A percentile compares a stretch with the other conserved stretches of the same genome.
These are phyloP conservation scores for Ceratina calcarata DNA, from an alignment of 1,140 invertebrate species.

Conservation along the genomic window DNA sequence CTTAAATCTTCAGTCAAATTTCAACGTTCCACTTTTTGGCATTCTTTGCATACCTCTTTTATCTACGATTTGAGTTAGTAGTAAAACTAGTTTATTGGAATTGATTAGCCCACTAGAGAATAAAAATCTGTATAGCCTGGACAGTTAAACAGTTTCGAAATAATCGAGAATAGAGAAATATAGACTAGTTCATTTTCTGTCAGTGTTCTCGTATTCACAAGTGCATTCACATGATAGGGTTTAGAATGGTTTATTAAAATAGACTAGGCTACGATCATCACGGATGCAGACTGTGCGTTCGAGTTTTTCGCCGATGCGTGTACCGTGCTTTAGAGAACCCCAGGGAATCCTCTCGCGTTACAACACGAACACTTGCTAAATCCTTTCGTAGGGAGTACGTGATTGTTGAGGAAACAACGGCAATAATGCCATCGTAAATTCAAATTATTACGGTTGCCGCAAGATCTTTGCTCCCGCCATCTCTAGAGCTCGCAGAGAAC, in stretches of 20 bases:
- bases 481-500: neutral
- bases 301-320: neutral
- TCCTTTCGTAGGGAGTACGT: slow-evolving; percentile 37
- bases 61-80: neutral
- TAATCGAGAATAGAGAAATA: neutral
- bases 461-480: slow-evolving; percentile 23
- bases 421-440: slow-evolving; percentile 49
- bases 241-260: slow-evolving; percentile 37
- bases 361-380: slow-evolving; percentile 38
- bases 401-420: slow-evolving; percentile 42
- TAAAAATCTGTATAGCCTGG: too few species aligned
- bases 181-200: neutral
- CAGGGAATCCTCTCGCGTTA: slow-evolving; percentile 6
- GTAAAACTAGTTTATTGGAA: too few species aligned
- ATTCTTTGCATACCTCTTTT: neutral
- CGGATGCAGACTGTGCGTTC: neutral
- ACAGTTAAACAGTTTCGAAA: too few species aligned
- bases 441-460: slow-evolving; percentile 41
- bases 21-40: slow-evolving; percentile 10
- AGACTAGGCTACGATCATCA: slow-evolving; percentile 2
- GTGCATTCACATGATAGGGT: slow-evolving; percentile 1
- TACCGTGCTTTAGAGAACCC: neutral
- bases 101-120: too few species aligned
- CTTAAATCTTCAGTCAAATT: slow-evolving; percentile 37
- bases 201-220: slow-evolving; percentile 12